Conservation (phyloP, 2,888 invertebrate genomes). For the Protophormia terraenovae region DNA sequence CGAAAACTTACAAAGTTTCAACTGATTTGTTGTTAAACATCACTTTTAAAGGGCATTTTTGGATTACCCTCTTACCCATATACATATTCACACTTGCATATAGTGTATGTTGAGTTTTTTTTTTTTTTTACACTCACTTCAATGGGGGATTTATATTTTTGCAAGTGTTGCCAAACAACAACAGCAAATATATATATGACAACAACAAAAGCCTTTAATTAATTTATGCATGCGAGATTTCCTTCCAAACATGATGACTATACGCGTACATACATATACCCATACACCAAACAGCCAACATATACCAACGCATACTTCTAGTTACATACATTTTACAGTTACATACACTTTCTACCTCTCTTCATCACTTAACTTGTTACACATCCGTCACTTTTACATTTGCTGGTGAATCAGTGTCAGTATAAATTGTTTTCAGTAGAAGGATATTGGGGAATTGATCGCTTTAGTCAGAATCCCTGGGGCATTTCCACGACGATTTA, state of each 20-base stretch:
- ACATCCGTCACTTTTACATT: conserved; percentile 33
- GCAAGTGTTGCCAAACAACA: conserved; percentile 45
- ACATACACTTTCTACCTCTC: background rate
- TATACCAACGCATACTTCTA: background rate
- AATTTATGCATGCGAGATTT: conserved; percentile 69
- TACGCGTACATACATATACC: background rate
- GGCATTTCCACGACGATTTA: conserved; percentile 34
- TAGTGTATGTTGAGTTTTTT: conserved; percentile 15
- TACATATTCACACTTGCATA: background rate
- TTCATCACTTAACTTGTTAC: background rate
- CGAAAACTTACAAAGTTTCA: background rate
- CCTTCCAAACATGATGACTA: conserved; percentile 30
- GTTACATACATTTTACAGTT: background rate
- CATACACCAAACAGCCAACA: background rate
- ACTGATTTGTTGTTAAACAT: background rate
- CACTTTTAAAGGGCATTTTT: background rate
- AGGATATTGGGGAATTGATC: conserved; percentile 53
- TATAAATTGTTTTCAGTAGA: conserved; percentile 36
- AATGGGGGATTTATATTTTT: conserved; percentile 22
- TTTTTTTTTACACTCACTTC: background rate
- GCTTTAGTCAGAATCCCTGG: conserved; percentile 20
- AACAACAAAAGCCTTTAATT: conserved; percentile 68
- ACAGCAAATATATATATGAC: conserved; percentile 18
- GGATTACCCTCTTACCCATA: background rate
- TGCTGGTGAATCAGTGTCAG: conserved; percentile 48